Evolutionary conservation across 2,888 invertebrate genomes (phyloP), one percentile per base, ranked within the genome.

Genomic region (Odiellus spinosus): DNA sequence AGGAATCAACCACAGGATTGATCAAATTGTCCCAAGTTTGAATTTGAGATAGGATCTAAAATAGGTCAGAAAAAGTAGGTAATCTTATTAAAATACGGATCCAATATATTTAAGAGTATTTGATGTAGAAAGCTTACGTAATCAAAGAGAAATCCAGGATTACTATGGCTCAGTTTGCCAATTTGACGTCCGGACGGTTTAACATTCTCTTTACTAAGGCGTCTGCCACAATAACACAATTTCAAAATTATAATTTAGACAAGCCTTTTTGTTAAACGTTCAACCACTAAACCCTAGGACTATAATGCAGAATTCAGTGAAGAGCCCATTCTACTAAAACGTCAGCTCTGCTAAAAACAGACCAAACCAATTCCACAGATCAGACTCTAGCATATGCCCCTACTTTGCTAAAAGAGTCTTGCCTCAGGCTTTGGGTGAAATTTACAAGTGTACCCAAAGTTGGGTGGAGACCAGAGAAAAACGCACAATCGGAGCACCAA

Each of bases 131-230:
- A 14, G 74, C 73, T 74, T 59, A 90, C 87, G 65, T 96, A 95
- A 69, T 98, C 95, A 64, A 98, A 95, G 5, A 99, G 74, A 59
- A 90, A 82, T 8, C 86, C 85, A 0, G 99, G 96, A 39, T 91
- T 86, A 43, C 86, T 87, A 64, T 98, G 96, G 20, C 91, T 88
- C 32, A 96, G 71, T 71, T 99, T 99, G 12, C 96, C 98, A 54
- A 99, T 83, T 42, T 85, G 79, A 49, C 98, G 74, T 1, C 98
- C 98, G 51, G 91, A 84, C 1, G 86, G 88, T 66, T 96, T 98
- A 5, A 95, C 88, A 61, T 93, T 98, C 65, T 99, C 98, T 64
- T 98, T 99, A 59, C 91, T 91, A 34, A 73, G 59, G n/a, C 73
- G 65, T 55, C 69, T 71, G 53, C 35, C n/a, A n/a, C n/a, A n/a